Evolutionary conservation across 2,888 invertebrate genomes (phyloP), one percentile per base, ranked within the genome.

Genomic region (Selenia dentaria): DNA sequence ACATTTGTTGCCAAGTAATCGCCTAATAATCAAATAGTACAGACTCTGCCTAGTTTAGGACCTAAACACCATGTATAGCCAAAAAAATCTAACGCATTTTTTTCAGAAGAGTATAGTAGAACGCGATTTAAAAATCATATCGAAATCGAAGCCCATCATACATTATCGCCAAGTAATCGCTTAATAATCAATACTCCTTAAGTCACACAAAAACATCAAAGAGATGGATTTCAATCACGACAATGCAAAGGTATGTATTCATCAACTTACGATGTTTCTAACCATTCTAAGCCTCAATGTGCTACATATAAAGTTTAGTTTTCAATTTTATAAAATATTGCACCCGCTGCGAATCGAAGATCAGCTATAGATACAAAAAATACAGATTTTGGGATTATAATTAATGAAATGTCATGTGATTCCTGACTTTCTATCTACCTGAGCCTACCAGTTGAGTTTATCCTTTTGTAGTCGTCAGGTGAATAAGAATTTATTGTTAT

Each of bases 151-250:
- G 34, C 42, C 49, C 44, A 29, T 46, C 41, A 27, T 50, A 59
- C 52, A 57, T 69, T 48, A 79, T 71, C 75, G 81, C 74, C 63
- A 64, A 66, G 81, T 84, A 84, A 85, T 83, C 77, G 74, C 72
- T 72, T 82, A 80, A 83, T 83, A 83, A 86, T 87, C 83, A 84
- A 86, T 86, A 84, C 85, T 83, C 80, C 79, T 75, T 76, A 83
- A 72, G 67, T 74, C 74, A 70, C 54, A 74, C 58, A 76, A 76
- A 81, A 78, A 57, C 57, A 64, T 61, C 59, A 64, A 61, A 69
- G 62, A 68, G 63, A 69, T 52, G 69, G 73, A 75, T 75, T 74
- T 78, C 74, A 72, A 74, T 72, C 70, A 59, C 54, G 54, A 66
- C 64, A 62, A 62, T 37, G 36, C 50, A 54, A 54, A 53, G 52